Conservation (phyloP, 2,888 invertebrate species). For the Synanthedon formicaeformis region DNA sequence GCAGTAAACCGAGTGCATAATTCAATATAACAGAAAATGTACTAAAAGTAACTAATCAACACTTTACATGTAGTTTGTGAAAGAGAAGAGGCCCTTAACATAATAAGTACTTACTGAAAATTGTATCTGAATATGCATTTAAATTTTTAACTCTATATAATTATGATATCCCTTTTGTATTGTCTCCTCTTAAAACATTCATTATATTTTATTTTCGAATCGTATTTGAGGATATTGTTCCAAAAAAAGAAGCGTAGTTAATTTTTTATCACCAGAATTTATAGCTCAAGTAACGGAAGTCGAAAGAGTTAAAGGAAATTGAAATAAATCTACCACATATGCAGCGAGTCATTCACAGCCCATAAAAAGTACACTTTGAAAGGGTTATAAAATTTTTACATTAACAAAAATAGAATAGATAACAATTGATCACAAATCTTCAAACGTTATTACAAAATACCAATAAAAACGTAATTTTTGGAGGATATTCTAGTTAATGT, state of each 20-base stretch:
- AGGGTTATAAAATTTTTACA: constrained; percentile 51
- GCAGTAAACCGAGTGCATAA: too few relatives aligned
- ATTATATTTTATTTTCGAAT: background rate
- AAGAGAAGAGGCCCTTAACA: too few relatives aligned
- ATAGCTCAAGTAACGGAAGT: constrained; percentile 52
- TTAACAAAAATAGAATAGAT: constrained; percentile 35
- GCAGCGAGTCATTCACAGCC: constrained; percentile 55
- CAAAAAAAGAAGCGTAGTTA: constrained; percentile 37
- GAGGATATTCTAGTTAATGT: too few relatives aligned
- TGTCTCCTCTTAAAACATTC: too few relatives aligned
- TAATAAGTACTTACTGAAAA: too few relatives aligned
- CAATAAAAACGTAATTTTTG: too few relatives aligned
- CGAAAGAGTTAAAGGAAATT: constrained; percentile 54
- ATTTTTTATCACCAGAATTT: constrained; percentile 54
- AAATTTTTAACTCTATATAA: too few relatives aligned
- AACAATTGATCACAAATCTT: constrained; percentile 2
- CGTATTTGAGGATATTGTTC: constrained; percentile 23
- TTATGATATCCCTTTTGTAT: too few relatives aligned
- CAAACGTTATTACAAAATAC: background rate
- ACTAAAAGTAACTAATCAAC: too few relatives aligned
- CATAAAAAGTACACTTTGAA: constrained; percentile 49
- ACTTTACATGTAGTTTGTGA: too few relatives aligned
- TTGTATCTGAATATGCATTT: too few relatives aligned
- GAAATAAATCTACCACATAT: constrained; percentile 63
- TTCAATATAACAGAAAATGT: too few relatives aligned